Evolutionary conservation across 2,113 vertebrate species (phyloP).

Genomic region (Penelope pileata): DNA sequence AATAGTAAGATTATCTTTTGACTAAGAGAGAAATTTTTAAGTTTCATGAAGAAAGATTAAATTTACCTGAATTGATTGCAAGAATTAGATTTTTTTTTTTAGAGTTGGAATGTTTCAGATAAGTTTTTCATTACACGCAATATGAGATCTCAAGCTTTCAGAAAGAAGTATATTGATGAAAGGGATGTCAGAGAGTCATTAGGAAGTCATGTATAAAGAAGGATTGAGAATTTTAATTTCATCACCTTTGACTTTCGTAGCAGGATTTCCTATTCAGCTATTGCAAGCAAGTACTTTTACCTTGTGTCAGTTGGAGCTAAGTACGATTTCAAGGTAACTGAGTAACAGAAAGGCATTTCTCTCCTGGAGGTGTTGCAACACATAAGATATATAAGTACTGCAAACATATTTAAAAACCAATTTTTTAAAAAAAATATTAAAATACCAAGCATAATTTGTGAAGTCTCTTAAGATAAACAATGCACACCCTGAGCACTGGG

Average conservation of each 20-base stretch:
- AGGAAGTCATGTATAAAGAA: neutral
- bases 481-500: no score
- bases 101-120: neutral
- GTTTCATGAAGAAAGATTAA: neutral
- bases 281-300: neutral
- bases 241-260: neutral
- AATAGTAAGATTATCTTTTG: neutral
- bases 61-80: neutral
- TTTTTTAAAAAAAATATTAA: neutral
- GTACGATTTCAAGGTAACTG: neutral
- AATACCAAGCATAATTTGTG: neutral
- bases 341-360: neutral
- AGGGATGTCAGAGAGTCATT: neutral
- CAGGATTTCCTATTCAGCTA: neutral
- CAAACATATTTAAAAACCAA: neutral
- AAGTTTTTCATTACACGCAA: neutral
- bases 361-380: neutral
- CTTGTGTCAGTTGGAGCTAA: neutral
- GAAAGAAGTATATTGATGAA: neutral
- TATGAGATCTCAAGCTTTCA: neutral
- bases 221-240: neutral
- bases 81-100: neutral
- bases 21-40: neutral
- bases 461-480: neutral
- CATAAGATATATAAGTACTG: neutral